Evolutionary conservation across 2,888 invertebrate species (phyloP).

Genomic region (Erpobdella octoculata): DNA sequence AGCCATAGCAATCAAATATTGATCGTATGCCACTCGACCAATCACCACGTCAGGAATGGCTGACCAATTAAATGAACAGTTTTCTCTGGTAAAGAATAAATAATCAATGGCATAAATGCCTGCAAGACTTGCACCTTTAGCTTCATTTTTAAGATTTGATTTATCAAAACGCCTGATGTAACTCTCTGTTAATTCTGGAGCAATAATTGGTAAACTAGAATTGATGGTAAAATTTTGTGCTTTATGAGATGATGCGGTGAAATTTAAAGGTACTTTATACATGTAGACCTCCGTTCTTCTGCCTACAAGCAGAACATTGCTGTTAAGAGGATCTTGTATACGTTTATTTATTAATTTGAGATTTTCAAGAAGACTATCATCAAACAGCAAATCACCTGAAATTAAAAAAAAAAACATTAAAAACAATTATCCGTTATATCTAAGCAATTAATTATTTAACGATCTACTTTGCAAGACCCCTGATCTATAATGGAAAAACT

Average conservation of each 20-base stretch:
- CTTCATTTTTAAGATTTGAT: slow-evolving; percentile 5
- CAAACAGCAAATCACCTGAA: slow-evolving; percentile 8
- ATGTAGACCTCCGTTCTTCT: slow-evolving; percentile 11
- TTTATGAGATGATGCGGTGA: too few relatives aligned
- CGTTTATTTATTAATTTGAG: not conserved
- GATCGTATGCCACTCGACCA: slow-evolving; percentile 17
- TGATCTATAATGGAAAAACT: too few relatives aligned
- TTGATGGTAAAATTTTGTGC: too few relatives aligned
- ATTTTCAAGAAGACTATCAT: slow-evolving; percentile 4
- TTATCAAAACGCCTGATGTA: not conserved
- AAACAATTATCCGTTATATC: too few relatives aligned
- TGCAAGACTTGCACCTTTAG: not conserved
- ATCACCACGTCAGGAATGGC: slow-evolving; percentile 11
- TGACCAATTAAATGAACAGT: slow-evolving; percentile 20
- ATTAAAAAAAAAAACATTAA: too few relatives aligned
- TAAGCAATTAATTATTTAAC: too few relatives aligned
- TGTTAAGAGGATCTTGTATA: not conserved
- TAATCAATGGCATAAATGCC: slow-evolving; percentile 19
- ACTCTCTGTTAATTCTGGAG: not conserved
- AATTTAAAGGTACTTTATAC: not conserved
- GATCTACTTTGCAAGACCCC: too few relatives aligned
- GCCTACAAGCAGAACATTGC: slow-evolving; percentile 14
- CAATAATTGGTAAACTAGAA: not conserved
- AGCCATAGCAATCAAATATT: slow-evolving; percentile 21
- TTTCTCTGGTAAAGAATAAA: slow-evolving; percentile 13